Evolutionary conservation across 2,797 vertebrate species (phyloP).

Genomic region (Hipposideros larvatus): DNA sequence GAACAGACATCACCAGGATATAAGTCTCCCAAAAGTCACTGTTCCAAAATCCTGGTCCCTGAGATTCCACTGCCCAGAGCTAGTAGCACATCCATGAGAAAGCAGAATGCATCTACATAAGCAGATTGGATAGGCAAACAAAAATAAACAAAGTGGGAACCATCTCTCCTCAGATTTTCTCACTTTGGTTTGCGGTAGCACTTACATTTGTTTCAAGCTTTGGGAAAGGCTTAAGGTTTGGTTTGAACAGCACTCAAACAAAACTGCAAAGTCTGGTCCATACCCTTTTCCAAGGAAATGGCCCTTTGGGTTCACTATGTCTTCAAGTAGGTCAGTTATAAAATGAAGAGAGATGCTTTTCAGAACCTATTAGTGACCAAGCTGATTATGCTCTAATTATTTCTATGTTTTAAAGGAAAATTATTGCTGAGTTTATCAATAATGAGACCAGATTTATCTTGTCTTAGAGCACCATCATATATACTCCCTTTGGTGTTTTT

Average conservation of each 20-base stretch:
- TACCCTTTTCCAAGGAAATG: slow-evolving; percentile 60
- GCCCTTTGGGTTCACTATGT: slow-evolving; percentile 62
- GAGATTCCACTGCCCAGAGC: not conserved
- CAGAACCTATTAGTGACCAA: slow-evolving; percentile 68
- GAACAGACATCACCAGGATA: not conserved
- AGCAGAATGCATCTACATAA: slow-evolving; percentile 64
- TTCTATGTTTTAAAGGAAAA: slow-evolving; percentile 62
- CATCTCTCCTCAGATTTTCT: slow-evolving; percentile 68
- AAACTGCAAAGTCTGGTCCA: slow-evolving; percentile 70
- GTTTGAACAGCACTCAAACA: slow-evolving; percentile 73
- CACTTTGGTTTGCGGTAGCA: slow-evolving; percentile 79
- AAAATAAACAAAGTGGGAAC: slow-evolving; percentile 61
- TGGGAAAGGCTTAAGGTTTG: slow-evolving; percentile 72
- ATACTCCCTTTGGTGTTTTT: not conserved
- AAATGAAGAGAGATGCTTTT: slow-evolving; percentile 66
- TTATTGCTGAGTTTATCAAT: not conserved
- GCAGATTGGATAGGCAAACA: not conserved
- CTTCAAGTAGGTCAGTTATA: slow-evolving; percentile 61
- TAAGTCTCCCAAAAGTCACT: not conserved
- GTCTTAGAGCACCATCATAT: slow-evolving; percentile 41
- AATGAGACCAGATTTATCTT: not conserved
- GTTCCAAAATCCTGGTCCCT: not conserved
- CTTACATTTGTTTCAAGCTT: slow-evolving; percentile 80
- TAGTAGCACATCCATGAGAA: slow-evolving; percentile 23
- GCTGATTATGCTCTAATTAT: not conserved